phyloP scores from a whole-genome alignment of 2,797 vertebrate species.

The Notoglanidium macrostoma region DNA sequence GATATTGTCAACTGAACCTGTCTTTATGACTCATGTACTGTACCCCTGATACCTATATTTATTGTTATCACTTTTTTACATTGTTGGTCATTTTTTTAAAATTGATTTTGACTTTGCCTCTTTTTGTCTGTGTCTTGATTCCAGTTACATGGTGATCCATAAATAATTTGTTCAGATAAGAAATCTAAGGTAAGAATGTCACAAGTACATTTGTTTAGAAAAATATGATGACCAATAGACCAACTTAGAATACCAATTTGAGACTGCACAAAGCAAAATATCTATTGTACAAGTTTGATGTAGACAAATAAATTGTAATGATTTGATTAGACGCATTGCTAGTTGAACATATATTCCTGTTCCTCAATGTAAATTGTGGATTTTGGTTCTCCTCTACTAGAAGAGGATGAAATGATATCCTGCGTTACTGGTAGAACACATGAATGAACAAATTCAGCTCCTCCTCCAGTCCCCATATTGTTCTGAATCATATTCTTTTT shows the following conservation, averaged over 20 bases:
- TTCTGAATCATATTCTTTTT: neutral
- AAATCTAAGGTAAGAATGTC: neutral
- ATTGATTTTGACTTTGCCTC: neutral
- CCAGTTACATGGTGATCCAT: too few relatives aligned
- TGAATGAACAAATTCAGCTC: neutral
- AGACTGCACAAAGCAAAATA: neutral
- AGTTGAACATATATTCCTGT: neutral
- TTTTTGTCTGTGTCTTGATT: neutral
- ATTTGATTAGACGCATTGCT: neutral
- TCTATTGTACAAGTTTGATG: neutral
- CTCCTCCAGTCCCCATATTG: neutral
- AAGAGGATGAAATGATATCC: neutral
- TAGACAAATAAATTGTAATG: neutral
- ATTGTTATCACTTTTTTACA: neutral
- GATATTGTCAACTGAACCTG: neutral
- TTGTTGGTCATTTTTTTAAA: neutral
- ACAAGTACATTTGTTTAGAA: neutral
- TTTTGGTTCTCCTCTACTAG: neutral
- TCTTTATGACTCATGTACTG: neutral
- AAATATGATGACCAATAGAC: neutral
- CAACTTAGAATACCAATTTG: neutral
- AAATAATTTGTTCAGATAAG: slow-evolving; percentile 1
- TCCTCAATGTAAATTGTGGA: neutral
- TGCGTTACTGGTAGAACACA: neutral
- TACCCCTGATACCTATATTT: too few relatives aligned